Percentiles rank a stretch among this genome's conserved stretches.
These are phyloP conservation scores for Gastracanthus pulcherrimus DNA, from an alignment of 2,888 invertebrate genomes.

Conservation along the genomic window DNA sequence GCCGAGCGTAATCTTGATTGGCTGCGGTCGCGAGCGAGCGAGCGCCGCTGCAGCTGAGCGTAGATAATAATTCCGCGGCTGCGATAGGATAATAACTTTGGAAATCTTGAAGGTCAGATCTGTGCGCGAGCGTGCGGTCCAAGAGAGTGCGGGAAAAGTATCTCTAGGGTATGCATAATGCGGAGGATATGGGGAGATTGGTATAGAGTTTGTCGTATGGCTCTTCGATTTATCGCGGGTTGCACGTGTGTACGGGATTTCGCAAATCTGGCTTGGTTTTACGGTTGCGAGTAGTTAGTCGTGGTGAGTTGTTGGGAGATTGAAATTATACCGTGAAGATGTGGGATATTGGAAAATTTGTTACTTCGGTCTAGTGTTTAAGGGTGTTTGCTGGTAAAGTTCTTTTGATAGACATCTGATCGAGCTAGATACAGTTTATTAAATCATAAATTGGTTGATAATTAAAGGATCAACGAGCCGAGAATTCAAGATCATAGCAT, in stretches of 20 bases:
- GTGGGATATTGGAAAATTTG: no score
- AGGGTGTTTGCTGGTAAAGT: no score
- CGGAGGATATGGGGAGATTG: no score
- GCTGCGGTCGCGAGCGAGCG: neutral
- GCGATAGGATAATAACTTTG: conserved; percentile 37
- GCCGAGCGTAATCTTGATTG: conserved; percentile 27
- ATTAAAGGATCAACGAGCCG: no score
- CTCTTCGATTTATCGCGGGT: neutral
- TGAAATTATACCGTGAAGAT: no score
- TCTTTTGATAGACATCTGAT: neutral
- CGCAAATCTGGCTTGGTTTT: neutral
- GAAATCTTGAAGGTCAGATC: conserved; percentile 31
- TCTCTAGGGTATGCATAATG: no score
- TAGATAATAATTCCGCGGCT: conserved; percentile 41
- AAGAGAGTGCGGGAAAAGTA: neutral
- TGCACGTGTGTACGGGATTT: no score
- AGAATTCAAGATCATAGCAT: no score
- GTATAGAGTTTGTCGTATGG: neutral
- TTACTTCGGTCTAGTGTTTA: no score
- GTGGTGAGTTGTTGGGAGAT: no score
- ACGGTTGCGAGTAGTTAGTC: no score
- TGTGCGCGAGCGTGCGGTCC: neutral
- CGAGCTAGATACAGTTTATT: neutral
- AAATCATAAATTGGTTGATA: neutral
- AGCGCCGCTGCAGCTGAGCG: no score